Percentiles rank a stretch among this genome's conserved stretches.
Conservation (phyloP, 2,888 invertebrate genomes). For the Rotaria sp. region DNA sequence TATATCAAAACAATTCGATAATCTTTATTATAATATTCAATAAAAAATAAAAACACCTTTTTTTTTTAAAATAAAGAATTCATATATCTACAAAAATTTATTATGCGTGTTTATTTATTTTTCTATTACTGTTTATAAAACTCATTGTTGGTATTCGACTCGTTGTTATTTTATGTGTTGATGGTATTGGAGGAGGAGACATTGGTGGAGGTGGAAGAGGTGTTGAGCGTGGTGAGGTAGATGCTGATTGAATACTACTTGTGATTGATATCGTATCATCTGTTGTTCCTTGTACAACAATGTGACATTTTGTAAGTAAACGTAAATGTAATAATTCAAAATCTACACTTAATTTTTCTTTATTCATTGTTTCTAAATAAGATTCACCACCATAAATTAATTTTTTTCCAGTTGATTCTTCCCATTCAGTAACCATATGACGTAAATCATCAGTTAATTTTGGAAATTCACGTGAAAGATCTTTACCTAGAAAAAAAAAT, state of each 20-base stretch:
- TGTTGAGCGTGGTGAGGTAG: neutral
- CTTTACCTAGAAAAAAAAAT: neutral
- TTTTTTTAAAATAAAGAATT: neutral
- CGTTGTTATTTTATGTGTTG: neutral
- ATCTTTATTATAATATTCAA: neutral
- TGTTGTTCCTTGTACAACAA: neutral
- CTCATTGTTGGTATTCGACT: neutral
- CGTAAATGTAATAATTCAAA: constrained; percentile 24
- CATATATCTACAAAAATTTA: neutral
- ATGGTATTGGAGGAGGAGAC: neutral
- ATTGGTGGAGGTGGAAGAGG: too few relatives aligned
- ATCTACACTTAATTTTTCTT: neutral
- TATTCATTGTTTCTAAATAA: neutral
- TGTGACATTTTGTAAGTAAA: neutral
- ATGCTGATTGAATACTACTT: neutral
- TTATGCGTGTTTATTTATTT: neutral
- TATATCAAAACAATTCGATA: too few relatives aligned
- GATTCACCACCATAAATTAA: constrained; percentile 15
- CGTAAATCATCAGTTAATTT: constrained; percentile 24
- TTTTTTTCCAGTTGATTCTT: neutral
- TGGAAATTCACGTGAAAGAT: constrained; percentile 1
- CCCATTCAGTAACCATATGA: constrained; percentile 15
- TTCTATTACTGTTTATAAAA: neutral
- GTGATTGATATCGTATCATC: neutral
- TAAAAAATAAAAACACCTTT: neutral